Conservation (phyloP, 2,888 invertebrate species). For the Liodrosophila aerea region DNA sequence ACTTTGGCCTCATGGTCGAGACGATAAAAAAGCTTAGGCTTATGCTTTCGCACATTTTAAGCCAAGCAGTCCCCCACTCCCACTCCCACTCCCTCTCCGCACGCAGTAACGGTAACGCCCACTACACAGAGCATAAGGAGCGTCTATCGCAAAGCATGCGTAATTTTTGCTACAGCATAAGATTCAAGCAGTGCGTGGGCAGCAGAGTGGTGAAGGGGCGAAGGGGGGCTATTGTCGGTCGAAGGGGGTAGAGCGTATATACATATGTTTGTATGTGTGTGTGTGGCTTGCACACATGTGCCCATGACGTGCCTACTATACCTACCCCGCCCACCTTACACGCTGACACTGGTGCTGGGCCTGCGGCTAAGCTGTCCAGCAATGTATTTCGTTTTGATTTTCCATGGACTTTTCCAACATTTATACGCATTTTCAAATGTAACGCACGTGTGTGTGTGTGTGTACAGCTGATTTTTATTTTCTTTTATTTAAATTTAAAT, state of each 20-base stretch:
- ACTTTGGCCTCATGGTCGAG: conserved; percentile 60
- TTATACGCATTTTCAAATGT: conserved; percentile 68
- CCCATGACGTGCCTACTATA: conserved; percentile 21
- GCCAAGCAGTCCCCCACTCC: conserved; percentile 23
- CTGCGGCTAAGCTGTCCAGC: conserved; percentile 62
- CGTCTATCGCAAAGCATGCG: conserved; percentile 62
- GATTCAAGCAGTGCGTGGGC: not conserved
- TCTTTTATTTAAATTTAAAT: conserved; percentile 43
- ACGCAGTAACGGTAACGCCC: conserved; percentile 12
- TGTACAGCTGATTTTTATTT: conserved; percentile 31
- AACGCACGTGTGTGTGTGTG: conserved; percentile 50
- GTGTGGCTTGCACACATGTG: conserved; percentile 57
- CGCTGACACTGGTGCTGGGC: too few species aligned
- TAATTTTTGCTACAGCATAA: conserved; percentile 54
- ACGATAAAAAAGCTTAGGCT: conserved; percentile 76
- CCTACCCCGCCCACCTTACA: not conserved
- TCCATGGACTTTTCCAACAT: conserved; percentile 63
- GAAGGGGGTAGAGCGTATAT: conserved; percentile 27
- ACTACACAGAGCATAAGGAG: conserved; percentile 42
- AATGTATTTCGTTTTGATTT: conserved; percentile 68
- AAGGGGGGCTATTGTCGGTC: too few species aligned
- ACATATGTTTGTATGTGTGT: too few species aligned
- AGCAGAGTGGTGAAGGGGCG: not conserved
- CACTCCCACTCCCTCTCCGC: not conserved
- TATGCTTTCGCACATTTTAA: conserved; percentile 74